Evolutionary conservation across 1,140 invertebrate species (phyloP).

Genomic region (Araneus ventricosus): DNA sequence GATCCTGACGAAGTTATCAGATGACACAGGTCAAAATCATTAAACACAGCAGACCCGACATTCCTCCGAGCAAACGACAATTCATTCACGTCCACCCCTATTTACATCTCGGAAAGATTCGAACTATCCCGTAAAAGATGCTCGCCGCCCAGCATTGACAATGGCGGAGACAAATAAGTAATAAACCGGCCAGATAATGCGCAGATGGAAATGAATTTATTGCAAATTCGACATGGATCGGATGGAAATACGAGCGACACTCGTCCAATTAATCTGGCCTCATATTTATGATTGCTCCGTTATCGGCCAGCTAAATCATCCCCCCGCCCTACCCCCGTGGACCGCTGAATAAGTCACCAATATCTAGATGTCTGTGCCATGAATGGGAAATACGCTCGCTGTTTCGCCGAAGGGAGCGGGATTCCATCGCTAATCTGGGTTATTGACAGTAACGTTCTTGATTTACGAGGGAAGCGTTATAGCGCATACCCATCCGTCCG

Average conservation of each 20-base stretch:
- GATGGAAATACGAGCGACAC: slow-evolving; percentile 72
- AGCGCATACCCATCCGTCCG: not conserved
- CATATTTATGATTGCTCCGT: slow-evolving; percentile 67
- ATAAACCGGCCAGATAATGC: slow-evolving; percentile 63
- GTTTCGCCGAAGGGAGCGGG: not conserved
- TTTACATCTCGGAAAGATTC: not conserved
- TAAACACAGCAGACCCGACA: not conserved
- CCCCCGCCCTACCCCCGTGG: not conserved
- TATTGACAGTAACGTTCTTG: slow-evolving; percentile 67
- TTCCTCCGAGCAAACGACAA: slow-evolving; percentile 13
- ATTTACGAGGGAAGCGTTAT: slow-evolving; percentile 39
- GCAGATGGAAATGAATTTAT: slow-evolving; percentile 73
- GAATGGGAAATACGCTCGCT: slow-evolving; percentile 54
- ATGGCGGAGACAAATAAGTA: slow-evolving; percentile 28
- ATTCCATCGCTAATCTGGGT: slow-evolving; percentile 49
- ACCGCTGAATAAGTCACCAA: slow-evolving; percentile 64
- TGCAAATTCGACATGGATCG: slow-evolving; percentile 62
- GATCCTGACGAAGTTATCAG: too few relatives aligned
- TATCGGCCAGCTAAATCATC: slow-evolving; percentile 69
- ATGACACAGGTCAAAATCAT: not conserved
- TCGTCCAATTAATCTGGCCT: slow-evolving; percentile 69
- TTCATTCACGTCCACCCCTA: slow-evolving; percentile 30
- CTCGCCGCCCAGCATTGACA: slow-evolving; percentile 9
- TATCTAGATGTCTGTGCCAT: slow-evolving; percentile 68
- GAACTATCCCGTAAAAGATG: slow-evolving; percentile 14